phyloP scores from a whole-genome alignment of 2,113 vertebrate species.

The Urocynchramus pylzowi region DNA sequence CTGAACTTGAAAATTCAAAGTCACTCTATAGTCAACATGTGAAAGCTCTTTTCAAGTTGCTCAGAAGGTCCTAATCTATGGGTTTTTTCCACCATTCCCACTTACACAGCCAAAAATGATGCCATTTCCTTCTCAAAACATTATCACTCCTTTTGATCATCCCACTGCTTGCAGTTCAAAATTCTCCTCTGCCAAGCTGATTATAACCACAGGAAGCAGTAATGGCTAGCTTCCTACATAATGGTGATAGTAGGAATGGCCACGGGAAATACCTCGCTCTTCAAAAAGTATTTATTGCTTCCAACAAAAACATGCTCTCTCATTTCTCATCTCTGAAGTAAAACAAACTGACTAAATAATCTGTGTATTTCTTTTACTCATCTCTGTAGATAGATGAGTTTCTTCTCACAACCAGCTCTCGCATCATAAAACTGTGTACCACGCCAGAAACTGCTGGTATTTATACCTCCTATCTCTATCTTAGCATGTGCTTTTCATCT shows the following conservation, averaged over 20 bases:
- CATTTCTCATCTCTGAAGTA: neutral
- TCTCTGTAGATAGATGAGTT: neutral
- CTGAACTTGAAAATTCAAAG: neutral
- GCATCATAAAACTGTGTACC: neutral
- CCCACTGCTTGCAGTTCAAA: neutral
- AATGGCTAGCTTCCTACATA: neutral
- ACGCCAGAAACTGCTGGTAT: neutral
- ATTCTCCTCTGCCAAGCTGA: neutral
- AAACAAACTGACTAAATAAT: neutral
- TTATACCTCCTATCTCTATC: neutral
- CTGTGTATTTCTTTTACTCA: neutral
- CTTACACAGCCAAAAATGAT: slow-evolving; percentile 19
- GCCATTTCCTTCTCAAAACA: slow-evolving; percentile 47
- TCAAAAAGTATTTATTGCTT: neutral
- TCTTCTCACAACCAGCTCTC: neutral
- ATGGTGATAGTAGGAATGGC: neutral
- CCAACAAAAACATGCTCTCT: neutral
- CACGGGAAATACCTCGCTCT: neutral
- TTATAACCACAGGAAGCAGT: neutral
- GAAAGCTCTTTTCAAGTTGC: neutral
- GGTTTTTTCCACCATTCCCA: neutral
- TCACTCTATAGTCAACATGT: neutral
- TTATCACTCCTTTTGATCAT: slow-evolving; percentile 45
- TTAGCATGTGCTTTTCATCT: neutral
- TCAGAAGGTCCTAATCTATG: slow-evolving; percentile 3